phyloP scores from a whole-genome alignment of 2,113 vertebrate genomes.

The Malurus melanocephalus region DNA sequence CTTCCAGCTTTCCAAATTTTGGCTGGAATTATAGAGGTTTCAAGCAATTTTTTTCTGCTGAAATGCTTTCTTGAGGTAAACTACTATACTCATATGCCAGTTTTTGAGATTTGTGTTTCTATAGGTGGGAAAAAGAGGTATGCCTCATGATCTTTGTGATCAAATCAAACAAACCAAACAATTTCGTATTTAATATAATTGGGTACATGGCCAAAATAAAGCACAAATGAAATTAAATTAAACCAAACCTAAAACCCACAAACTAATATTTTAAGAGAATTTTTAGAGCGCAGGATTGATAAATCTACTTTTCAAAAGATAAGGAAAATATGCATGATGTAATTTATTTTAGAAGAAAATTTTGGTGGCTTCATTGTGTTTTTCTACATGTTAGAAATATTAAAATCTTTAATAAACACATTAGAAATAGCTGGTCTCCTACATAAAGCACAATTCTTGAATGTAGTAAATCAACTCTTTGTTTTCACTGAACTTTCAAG shows the following conservation, averaged over 20 bases:
- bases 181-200: not conserved
- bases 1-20: not conserved
- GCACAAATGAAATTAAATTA: too few species aligned
- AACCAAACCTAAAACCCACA: not conserved
- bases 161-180: not conserved
- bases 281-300: not conserved
- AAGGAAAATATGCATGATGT: not conserved
- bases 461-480: not conserved
- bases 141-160: not conserved
- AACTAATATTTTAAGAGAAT: not conserved
- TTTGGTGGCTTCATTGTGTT: fast-evolving
- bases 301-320: not conserved
- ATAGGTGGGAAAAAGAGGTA: not conserved
- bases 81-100: not conserved
- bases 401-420: not conserved
- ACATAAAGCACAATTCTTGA: not conserved
- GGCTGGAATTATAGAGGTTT: not conserved
- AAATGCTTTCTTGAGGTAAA: not conserved
- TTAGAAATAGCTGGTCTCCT: not conserved
- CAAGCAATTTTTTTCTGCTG: not conserved
- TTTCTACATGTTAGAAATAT: not conserved
- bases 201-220: too few species aligned
- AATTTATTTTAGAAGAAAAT: not conserved
- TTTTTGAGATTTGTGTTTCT: not conserved
- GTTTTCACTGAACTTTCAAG: not conserved